A percentile compares a stretch with the other conserved stretches of the same genome.
These are phyloP conservation scores for Ophion ventricosus DNA, from an alignment of 2,888 invertebrate species.

Conservation along the genomic window DNA sequence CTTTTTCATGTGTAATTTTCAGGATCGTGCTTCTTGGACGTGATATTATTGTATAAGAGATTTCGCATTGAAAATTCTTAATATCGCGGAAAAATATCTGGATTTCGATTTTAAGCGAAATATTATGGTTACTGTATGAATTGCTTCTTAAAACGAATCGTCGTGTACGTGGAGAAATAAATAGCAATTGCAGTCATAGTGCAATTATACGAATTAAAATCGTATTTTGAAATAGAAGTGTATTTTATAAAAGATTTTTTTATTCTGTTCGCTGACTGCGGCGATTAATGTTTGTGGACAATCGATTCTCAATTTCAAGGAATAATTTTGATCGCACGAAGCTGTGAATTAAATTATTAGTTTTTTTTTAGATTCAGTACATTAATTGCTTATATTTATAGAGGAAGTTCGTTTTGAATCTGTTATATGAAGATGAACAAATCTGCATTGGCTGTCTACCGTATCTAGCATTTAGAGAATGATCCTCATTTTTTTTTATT, in stretches of 20 bases:
- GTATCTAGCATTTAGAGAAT: too few species aligned
- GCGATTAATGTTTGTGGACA: too few species aligned
- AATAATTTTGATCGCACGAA: too few species aligned
- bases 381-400: too few species aligned
- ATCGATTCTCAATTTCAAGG: too few species aligned
- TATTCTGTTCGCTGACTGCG: not conserved
- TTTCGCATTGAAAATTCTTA: not conserved
- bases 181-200: not conserved
- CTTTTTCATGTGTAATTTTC: slow-evolving; percentile 12
- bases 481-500: too few species aligned
- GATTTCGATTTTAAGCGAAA: not conserved
- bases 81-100: not conserved
- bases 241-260: not conserved
- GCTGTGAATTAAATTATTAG: too few species aligned
- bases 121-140: not conserved
- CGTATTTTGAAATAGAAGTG: not conserved
- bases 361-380: too few species aligned
- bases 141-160: not conserved
- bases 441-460: too few species aligned
- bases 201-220: not conserved
- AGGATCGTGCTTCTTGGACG: slow-evolving; percentile 13
- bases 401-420: too few species aligned
- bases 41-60: slow-evolving; percentile 5
- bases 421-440: too few species aligned
- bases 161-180: not conserved